phyloP scores from a whole-genome alignment of 2,888 invertebrate species.

The Sclerodermus sp. region DNA sequence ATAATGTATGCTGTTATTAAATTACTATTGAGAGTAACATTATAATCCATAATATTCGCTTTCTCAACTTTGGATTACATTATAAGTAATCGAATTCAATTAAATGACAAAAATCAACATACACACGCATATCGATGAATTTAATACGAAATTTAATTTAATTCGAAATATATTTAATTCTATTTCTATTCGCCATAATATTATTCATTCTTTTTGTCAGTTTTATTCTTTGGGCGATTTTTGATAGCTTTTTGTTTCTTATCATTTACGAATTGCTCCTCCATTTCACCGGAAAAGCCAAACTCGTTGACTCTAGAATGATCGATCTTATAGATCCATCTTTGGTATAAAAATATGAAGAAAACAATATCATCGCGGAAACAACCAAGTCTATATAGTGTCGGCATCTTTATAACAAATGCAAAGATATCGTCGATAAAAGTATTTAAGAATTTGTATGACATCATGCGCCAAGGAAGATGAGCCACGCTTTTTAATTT shows the following conservation, averaged over 20 bases:
- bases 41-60: no score
- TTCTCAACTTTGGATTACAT: no score
- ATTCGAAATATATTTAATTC: constrained; percentile 22
- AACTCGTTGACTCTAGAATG: constrained; percentile 94
- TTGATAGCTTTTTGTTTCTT: constrained; percentile 21
- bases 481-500: constrained; percentile 99
- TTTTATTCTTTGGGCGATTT: constrained; percentile 23
- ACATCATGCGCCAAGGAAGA: constrained; percentile 99
- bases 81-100: no score
- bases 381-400: constrained; percentile 96
- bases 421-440: constrained; percentile 99
- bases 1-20: no score
- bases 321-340: constrained; percentile 98
- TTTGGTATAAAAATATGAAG: constrained; percentile 97
- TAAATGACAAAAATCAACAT: no score
- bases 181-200: constrained; percentile 20
- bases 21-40: no score
- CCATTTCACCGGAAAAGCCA: constrained; percentile 95
- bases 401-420: constrained; percentile 99
- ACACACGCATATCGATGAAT: not conserved
- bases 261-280: constrained; percentile 58
- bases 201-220: constrained; percentile 45
- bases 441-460: constrained; percentile 98
- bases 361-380: constrained; percentile 99
- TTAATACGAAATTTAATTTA: constrained; percentile 11